phyloP scores from a whole-genome alignment of 2,888 invertebrate species.

The Andrena minutula region DNA sequence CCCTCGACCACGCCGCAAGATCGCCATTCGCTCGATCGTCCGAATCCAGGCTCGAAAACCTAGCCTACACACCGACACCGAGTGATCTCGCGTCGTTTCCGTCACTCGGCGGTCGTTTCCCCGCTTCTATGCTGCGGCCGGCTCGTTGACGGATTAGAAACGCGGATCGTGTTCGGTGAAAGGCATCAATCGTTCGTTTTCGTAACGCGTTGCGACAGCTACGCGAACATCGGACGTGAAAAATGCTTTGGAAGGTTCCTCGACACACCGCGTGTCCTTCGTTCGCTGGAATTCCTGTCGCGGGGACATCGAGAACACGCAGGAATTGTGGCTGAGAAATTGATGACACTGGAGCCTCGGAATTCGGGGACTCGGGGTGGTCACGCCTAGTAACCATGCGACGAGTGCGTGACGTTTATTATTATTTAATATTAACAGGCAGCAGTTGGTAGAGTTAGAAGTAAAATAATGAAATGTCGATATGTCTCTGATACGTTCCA shows the following conservation, averaged over 20 bases:
- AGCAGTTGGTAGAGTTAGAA: too few relatives aligned
- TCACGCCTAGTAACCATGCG: too few relatives aligned
- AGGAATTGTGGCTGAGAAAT: neutral
- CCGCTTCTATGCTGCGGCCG: slow-evolving; percentile 1
- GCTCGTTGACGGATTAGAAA: slow-evolving; percentile 44
- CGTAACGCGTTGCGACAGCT: slow-evolving; percentile 52
- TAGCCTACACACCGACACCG: slow-evolving; percentile 16
- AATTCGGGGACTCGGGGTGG: too few relatives aligned
- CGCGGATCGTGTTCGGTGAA: slow-evolving; percentile 57
- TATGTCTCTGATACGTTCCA: too few relatives aligned
- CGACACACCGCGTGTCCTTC: slow-evolving; percentile 16
- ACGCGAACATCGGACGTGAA: slow-evolving; percentile 35
- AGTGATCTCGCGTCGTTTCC: slow-evolving; percentile 11
- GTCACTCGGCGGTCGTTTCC: slow-evolving; percentile 11
- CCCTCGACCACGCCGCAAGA: slow-evolving; percentile 70
- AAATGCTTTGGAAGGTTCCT: slow-evolving; percentile 20
- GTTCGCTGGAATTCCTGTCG: neutral
- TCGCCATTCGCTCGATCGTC: slow-evolving; percentile 40
- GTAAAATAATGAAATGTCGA: too few relatives aligned
- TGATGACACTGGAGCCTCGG: neutral
- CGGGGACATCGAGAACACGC: neutral
- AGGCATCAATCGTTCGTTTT: slow-evolving; percentile 63
- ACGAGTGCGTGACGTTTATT: too few relatives aligned
- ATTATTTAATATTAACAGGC: too few relatives aligned
- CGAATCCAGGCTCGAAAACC: slow-evolving; percentile 34